Evolutionary conservation across 2,888 invertebrate genomes (phyloP), one percentile per base, ranked within the genome.

Genomic region (Caenorhabditis japonica): DNA sequence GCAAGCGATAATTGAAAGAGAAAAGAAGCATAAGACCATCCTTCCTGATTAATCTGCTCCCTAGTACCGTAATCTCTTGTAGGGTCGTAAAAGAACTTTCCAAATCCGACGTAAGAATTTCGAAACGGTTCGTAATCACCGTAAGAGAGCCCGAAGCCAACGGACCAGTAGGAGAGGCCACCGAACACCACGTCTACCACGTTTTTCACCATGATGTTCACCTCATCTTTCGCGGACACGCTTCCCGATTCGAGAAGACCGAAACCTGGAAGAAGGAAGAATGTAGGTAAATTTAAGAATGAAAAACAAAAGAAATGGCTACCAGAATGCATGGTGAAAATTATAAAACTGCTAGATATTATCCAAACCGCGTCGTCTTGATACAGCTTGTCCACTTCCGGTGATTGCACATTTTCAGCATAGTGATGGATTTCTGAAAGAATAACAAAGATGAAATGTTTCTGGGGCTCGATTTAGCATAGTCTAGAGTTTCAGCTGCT

Each of bases 91-190:
- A 85, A 85, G 70, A 85, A 85, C 44, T 79, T 75, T 0, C 85
- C 85, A 46, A 84, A 76, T 8, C 85, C 85, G n/a, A 85, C 75
- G 68, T 81, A 77, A 0, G 80, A 71, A 56, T 85, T 85, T n/a
- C 76, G 70, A 49, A 74, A 83, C 19, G 72, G 70, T 34, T 76
- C 78, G 23, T 76, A 73, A 25, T 77, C 76, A 7, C 82, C 82
- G 68, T 79, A 82, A 12, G 73, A 66, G 89, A 95, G 91, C 0
- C 94, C 95, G 88, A 93, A 96, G 0, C 96, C 96, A 87, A 95
- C 94, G 34, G 94, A 91, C 96, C 96, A 97, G 89, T 95, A 96
- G 0, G 94, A 94, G 13, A 94, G 88, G 70, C 94, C 95, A 2
- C 95, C 95, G 19, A 96, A 91, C 0, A 94, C 93, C 53, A 96